Evolutionary conservation across 2,888 invertebrate genomes (phyloP).

Genomic region (Meandrusa payeni): DNA sequence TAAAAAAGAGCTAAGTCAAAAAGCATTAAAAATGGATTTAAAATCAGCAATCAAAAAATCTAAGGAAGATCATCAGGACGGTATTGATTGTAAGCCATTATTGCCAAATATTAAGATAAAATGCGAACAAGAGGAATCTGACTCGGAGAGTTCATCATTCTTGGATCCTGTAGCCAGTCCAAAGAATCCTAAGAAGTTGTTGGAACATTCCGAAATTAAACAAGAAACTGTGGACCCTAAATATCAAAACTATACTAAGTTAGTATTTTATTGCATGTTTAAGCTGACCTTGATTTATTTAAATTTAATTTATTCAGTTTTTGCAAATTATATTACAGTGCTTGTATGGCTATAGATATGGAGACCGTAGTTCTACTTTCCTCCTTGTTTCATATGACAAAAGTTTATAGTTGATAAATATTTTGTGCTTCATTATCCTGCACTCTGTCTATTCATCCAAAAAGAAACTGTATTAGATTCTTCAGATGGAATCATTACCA

Average conservation of each 20-base stretch:
- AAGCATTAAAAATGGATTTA: constrained; percentile 43
- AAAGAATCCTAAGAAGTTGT: constrained; percentile 56
- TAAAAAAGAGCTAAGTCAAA: constrained; percentile 54
- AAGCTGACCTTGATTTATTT: too few relatives aligned
- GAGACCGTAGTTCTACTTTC: too few relatives aligned
- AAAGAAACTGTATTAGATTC: too few relatives aligned
- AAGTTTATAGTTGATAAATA: too few relatives aligned
- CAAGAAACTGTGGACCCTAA: constrained; percentile 57
- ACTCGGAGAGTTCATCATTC: constrained; percentile 74
- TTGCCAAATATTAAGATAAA: constrained; percentile 69
- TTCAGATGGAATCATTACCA: too few relatives aligned
- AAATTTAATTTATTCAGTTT: too few relatives aligned
- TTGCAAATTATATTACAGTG: too few relatives aligned
- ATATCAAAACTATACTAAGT: constrained; percentile 50
- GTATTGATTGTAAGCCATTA: constrained; percentile 52
- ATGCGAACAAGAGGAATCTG: constrained; percentile 65
- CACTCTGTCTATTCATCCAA: too few relatives aligned
- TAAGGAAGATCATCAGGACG: constrained; percentile 57
- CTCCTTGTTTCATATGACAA: too few relatives aligned
- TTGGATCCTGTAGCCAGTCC: constrained; percentile 69
- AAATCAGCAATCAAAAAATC: constrained; percentile 48
- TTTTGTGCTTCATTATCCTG: too few relatives aligned
- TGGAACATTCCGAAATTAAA: constrained; percentile 58
- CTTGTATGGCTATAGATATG: too few relatives aligned
- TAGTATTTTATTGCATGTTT: constrained; percentile 42